phyloP scores from a whole-genome alignment of 2,797 vertebrate species.

The Sparus aurata region DNA sequence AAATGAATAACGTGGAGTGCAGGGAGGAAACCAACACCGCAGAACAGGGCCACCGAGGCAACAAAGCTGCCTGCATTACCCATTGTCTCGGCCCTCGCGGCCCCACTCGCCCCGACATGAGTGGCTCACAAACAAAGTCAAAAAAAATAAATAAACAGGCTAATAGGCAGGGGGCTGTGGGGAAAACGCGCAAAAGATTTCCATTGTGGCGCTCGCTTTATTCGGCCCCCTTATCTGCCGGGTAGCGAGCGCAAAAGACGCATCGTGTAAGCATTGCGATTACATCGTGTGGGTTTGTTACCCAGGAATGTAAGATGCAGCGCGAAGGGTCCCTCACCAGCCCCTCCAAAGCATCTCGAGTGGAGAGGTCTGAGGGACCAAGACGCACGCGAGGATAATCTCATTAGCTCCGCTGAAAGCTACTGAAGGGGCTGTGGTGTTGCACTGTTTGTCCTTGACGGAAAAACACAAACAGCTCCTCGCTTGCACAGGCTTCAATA shows the following conservation, averaged over 20 bases:
- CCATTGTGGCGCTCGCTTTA: conserved; percentile 80
- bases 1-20: conserved; percentile 55
- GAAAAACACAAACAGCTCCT: conserved; percentile 57
- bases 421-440: conserved; percentile 67
- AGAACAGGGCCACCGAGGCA: conserved; percentile 64
- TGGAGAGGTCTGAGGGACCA: conserved; percentile 82
- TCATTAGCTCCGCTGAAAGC: conserved; percentile 83
- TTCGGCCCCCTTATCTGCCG: conserved; percentile 81
- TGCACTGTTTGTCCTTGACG: conserved; percentile 82
- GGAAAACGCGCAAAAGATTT: conserved; percentile 64
- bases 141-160: conserved; percentile 81
- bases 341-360: conserved; percentile 80
- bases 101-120: conserved; percentile 60
- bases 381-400: conserved; percentile 82
- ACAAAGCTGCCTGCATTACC: conserved; percentile 64
- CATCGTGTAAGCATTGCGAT: conserved; percentile 86
- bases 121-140: conserved; percentile 72
- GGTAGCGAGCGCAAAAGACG: conserved; percentile 80
- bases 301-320: conserved; percentile 83
- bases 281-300: conserved; percentile 89
- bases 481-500: conserved; percentile 31
- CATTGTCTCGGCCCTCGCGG: conserved; percentile 67
- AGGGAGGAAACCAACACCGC: conserved; percentile 45
- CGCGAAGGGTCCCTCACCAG: conserved; percentile 75
- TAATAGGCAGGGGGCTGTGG: conserved; percentile 77